Conservation (phyloP, 2,888 invertebrate genomes). For the Macrosiphum euphorbiae region DNA sequence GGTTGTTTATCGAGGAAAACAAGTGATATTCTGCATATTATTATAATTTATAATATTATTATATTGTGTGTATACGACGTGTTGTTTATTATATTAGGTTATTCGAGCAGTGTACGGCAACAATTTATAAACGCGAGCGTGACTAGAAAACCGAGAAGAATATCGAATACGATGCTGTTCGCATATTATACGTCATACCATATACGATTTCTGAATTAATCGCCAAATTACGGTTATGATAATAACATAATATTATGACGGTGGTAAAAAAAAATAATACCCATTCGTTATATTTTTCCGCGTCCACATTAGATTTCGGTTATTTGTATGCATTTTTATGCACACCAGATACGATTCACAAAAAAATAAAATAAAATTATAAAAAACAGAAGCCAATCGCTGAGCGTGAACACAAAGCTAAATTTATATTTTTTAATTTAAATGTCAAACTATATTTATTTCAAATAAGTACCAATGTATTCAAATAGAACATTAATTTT, state of each 20-base stretch:
- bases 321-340: not conserved
- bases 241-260: not conserved
- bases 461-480: not conserved
- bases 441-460: not conserved
- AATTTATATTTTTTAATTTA: not conserved
- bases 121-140: not conserved
- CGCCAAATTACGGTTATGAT: not conserved
- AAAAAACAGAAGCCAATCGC: not conserved
- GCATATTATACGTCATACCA: not conserved
- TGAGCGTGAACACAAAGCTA: not conserved
- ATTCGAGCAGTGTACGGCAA: not conserved
- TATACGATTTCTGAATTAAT: not conserved
- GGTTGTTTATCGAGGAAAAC: not conserved
- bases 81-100: not conserved
- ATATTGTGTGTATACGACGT: constrained; percentile 8
- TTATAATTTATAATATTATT: not conserved
- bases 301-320: not conserved
- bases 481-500: not conserved
- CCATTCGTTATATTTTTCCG: too few species aligned
- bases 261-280: not conserved
- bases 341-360: not conserved
- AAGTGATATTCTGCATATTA: not conserved
- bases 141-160: constrained; percentile 19
- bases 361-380: not conserved
- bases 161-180: not conserved